A percentile compares a stretch with the other conserved stretches of the same genome.
phyloP scores from a whole-genome alignment of 2,888 invertebrate species.

The Physocephala rufipes region DNA sequence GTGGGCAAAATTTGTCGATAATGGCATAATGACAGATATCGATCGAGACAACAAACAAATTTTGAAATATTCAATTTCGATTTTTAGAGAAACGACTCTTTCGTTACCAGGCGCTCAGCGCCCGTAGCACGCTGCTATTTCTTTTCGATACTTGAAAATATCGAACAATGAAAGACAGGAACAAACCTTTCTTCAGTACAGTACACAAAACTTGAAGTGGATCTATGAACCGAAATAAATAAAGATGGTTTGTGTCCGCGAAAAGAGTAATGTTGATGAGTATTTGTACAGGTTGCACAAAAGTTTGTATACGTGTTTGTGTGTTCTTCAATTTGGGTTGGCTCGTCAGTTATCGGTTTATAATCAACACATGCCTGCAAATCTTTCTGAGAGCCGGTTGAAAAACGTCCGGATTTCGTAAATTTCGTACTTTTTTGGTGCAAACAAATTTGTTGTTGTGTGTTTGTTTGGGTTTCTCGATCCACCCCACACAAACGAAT shows the following conservation, averaged over 20 bases:
- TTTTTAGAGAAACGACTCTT: not conserved
- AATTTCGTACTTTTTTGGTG: not conserved
- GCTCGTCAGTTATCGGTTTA: not conserved
- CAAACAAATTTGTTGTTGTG: not conserved
- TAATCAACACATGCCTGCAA: not conserved
- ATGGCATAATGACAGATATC: too few species aligned
- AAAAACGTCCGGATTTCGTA: conserved; percentile 1
- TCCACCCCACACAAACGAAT: not conserved
- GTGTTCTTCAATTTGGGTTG: too few species aligned
- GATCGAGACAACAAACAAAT: too few species aligned
- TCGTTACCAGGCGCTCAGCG: not conserved
- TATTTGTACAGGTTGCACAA: not conserved
- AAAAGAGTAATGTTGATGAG: not conserved
- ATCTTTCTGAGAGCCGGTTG: not conserved
- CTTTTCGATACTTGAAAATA: conserved; percentile 4
- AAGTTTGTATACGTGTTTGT: not conserved
- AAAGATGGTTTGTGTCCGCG: not conserved
- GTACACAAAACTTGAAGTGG: not conserved
- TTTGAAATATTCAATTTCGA: not conserved
- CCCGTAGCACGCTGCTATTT: not conserved
- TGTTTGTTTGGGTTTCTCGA: not conserved
- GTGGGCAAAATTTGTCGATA: too few species aligned
- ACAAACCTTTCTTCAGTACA: not conserved
- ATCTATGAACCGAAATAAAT: not conserved
- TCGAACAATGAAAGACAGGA: not conserved